Conservation (phyloP, 2,113 vertebrate genomes). For the Eulemur rufifrons region DNA sequence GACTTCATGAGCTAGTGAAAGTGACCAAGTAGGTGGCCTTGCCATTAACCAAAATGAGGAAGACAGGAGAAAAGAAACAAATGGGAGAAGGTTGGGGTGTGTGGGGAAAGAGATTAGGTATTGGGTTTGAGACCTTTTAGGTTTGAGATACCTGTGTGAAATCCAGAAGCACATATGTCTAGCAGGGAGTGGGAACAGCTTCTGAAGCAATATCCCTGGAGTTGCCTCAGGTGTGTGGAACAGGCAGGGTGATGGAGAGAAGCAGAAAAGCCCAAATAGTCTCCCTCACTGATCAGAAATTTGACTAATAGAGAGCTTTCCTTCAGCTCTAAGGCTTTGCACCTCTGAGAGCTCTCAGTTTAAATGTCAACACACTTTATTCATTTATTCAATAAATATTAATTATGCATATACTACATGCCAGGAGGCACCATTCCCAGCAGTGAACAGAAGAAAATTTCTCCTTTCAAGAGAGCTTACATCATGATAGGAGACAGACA, state of each 20-base stretch:
- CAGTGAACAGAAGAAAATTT: not conserved
- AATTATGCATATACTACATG: not conserved
- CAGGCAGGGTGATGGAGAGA: not conserved
- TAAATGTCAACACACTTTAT: not conserved
- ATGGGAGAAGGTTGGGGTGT: not conserved
- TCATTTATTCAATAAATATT: not conserved
- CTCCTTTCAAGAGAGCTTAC: not conserved
- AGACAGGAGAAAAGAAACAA: not conserved
- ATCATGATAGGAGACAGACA: not conserved
- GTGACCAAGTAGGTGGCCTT: not conserved
- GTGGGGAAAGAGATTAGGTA: not conserved
- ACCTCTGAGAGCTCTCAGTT: not conserved
- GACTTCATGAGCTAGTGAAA: not conserved
- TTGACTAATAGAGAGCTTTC: not conserved
- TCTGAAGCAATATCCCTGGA: not conserved
- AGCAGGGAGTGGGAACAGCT: not conserved
- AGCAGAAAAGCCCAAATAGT: not conserved
- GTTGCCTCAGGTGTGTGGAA: not conserved
- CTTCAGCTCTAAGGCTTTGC: not conserved
- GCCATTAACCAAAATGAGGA: not conserved
- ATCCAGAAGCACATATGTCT: not conserved
- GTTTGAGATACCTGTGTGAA: not conserved
- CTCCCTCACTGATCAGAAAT: not conserved
- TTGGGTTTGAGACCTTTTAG: not conserved
- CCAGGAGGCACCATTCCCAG: not conserved